Percentiles rank a stretch among this genome's conserved stretches.
These are phyloP conservation scores for Conomelus anceps DNA, from an alignment of 2,888 invertebrate species.

Conservation along the genomic window DNA sequence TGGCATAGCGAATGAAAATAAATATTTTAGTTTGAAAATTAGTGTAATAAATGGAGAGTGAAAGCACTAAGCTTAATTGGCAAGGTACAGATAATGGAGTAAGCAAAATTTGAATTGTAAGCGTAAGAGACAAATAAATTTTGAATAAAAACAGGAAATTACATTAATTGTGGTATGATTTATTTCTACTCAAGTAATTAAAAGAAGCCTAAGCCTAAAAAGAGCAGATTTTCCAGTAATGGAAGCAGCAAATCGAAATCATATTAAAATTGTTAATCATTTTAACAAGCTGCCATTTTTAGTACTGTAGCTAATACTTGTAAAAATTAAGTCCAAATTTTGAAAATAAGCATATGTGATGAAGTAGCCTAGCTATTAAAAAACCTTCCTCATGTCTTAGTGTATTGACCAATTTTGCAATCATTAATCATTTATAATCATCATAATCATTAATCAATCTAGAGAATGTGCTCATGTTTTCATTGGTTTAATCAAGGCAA, in stretches of 20 bases:
- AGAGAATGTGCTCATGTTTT: not conserved
- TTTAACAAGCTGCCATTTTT: not conserved
- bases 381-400: not conserved
- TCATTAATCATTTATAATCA: not conserved
- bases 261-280: not conserved
- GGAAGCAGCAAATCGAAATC: not conserved
- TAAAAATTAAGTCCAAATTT: not conserved
- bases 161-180: too few relatives aligned
- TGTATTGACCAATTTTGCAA: not conserved
- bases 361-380: not conserved
- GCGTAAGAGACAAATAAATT: not conserved
- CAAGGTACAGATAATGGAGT: not conserved
- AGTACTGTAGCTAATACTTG: not conserved
- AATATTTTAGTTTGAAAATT: not conserved
- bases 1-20: not conserved
- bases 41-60: not conserved
- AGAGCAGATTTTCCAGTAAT: not conserved
- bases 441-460: not conserved
- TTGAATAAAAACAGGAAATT: not conserved
- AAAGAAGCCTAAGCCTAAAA: not conserved
- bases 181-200: too few relatives aligned
- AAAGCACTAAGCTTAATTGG: not conserved
- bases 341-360: not conserved
- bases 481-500: not conserved
- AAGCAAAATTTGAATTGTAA: not conserved